phyloP scores from a whole-genome alignment of 2,113 vertebrate genomes.

The Strix uralensis region DNA sequence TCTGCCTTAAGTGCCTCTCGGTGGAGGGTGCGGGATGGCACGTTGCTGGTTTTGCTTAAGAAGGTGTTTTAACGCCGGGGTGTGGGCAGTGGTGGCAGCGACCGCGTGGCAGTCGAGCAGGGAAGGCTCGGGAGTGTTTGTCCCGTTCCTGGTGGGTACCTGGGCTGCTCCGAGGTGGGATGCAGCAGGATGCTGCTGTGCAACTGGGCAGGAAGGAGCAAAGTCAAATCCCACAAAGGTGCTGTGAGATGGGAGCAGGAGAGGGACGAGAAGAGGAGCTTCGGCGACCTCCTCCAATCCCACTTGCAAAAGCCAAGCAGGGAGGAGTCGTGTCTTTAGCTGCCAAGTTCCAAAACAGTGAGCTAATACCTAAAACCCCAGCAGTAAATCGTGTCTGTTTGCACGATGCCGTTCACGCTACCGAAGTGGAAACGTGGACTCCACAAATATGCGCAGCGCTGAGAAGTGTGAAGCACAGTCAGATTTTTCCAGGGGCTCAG shows the following conservation, averaged over 20 bases:
- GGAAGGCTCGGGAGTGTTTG: fast-evolving
- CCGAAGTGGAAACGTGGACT: background rate
- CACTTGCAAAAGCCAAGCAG: background rate
- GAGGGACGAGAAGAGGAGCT: background rate
- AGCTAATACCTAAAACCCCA: background rate
- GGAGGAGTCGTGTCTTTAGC: background rate
- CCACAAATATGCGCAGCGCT: fast-evolving
- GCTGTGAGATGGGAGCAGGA: background rate
- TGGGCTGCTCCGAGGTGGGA: background rate
- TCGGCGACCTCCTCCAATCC: fast-evolving
- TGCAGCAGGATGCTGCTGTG: background rate
- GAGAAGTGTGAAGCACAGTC: background rate
- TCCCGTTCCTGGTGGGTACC: fast-evolving
- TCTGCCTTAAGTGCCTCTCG: background rate
- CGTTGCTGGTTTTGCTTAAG: too few species aligned
- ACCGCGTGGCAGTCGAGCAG: fast-evolving
- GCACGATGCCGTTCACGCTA: fast-evolving
- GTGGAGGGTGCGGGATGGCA: background rate
- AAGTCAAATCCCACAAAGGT: background rate
- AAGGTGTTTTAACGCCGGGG: fast-evolving
- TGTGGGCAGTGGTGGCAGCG: background rate
- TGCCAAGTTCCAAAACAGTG: background rate
- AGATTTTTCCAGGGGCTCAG: background rate
- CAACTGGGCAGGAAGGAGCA: background rate
- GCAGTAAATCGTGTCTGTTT: background rate